Conservation (phyloP, 2,113 vertebrate genomes). For the Bagarius yarrelli region DNA sequence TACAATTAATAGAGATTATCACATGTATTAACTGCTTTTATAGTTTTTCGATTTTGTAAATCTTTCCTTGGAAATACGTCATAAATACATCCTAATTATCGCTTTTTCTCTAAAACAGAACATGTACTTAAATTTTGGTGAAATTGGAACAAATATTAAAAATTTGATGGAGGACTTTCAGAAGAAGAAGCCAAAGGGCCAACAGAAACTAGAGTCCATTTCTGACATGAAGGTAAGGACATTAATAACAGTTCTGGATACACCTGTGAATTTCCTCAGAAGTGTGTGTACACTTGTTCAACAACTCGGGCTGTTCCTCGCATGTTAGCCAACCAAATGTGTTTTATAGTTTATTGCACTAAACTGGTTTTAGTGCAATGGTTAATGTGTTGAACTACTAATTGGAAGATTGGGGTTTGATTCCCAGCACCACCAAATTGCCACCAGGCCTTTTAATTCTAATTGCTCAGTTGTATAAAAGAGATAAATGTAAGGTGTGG, state of each 20-base stretch:
- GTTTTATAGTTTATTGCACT: too few relatives aligned
- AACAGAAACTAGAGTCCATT: conserved; percentile 95
- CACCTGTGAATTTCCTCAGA: background rate
- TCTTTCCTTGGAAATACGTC: background rate
- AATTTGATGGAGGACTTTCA: conserved; percentile 99
- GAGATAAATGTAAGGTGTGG: too few relatives aligned
- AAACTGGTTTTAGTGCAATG: background rate
- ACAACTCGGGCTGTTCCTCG: too few relatives aligned
- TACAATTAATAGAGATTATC: background rate
- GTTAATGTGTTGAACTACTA: background rate
- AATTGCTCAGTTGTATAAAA: too few relatives aligned
- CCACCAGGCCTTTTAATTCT: too few relatives aligned
- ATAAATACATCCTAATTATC: background rate
- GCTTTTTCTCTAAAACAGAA: conserved; percentile 71
- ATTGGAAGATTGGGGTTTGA: too few relatives aligned
- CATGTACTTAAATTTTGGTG: conserved; percentile 95
- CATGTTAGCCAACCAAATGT: too few relatives aligned
- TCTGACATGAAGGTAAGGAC: conserved; percentile 88
- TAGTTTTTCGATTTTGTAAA: background rate
- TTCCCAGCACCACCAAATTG: too few relatives aligned
- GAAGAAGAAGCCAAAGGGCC: conserved; percentile 89
- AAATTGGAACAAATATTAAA: conserved; percentile 97
- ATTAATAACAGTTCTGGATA: background rate
- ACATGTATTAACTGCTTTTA: background rate
- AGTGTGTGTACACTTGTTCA: background rate